Evolutionary conservation across 2,888 invertebrate genomes (phyloP), one percentile per base, ranked within the genome.

Genomic region (Trachelus tabidus): DNA sequence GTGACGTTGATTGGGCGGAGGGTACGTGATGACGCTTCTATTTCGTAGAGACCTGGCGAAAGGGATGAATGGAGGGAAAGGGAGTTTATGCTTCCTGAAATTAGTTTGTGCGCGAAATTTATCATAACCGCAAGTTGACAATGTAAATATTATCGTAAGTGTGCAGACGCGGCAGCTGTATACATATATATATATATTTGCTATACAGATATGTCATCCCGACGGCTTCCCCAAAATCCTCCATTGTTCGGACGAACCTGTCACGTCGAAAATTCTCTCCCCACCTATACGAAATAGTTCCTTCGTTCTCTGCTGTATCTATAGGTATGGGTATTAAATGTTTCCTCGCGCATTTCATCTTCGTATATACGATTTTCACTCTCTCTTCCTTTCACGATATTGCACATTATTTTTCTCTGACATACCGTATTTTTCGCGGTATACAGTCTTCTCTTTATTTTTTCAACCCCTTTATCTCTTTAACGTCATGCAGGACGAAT

Each of bases 31-130:
- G 69, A 68, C 23, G 69, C 56, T 34, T 56, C 56, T 56, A 56
- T 56, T 56, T 56, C 56, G 71, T 15, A 33, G 71, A 71, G 71
- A 71, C 3, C 4, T 3, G 4, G 4, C 37, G 71, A 31, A 34
- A 31, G 15, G 73, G 34, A 33, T 34, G 40, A 6, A 73, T n/a
- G 75, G 74, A 69, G 75, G 75, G 68, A 74, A 30, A 69, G 73
- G 69, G 34, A 79, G 83, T 83, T 81, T 80, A 82, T 80, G 82
- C 80, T 81, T 77, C 69, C 80, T 77, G 81, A 85, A 85, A 85
- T 85, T 85, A 85, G 85, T 85, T 85, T 82, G 85, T 85, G 83
- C 83, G 80, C 80, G 79, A 83, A 85, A 85, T 85, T 83, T 85
- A 85, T 85, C 85, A 85, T 80, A 83, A 84, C 80, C 81, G 77